Evolutionary conservation across 2,797 vertebrate species (phyloP).

Genomic region (Antrozous pallidus): DNA sequence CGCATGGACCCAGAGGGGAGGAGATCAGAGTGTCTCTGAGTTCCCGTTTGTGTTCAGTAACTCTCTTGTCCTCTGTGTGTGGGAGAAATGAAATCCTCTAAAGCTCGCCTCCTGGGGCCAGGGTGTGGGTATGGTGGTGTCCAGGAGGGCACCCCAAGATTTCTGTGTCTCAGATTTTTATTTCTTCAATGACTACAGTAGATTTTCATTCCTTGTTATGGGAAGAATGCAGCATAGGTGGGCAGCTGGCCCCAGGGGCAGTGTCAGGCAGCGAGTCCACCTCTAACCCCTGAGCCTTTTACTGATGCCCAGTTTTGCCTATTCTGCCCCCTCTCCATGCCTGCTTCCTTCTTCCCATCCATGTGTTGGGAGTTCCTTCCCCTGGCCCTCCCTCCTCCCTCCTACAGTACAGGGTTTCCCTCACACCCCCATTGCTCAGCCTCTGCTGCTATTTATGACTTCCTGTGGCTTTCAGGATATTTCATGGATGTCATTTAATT

Average conservation of each 20-base stretch:
- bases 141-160: not conserved
- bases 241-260: not conserved
- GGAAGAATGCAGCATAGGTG: not conserved
- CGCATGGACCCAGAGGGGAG: not conserved
- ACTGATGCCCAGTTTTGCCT: not conserved
- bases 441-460: not conserved
- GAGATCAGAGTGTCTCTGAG: not conserved
- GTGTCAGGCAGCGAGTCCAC: not conserved
- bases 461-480: not conserved
- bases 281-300: not conserved
- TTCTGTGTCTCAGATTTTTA: not conserved
- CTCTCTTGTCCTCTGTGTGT: too few species aligned
- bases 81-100: not conserved
- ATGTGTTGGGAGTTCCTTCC: not conserved
- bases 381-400: not conserved
- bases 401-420: not conserved
- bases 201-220: not conserved
- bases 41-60: not conserved
- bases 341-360: not conserved
- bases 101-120: not conserved
- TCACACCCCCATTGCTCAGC: not conserved
- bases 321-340: rapidly evolving
- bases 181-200: not conserved
- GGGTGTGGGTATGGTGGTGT: rapidly evolving
- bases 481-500: not conserved